A percentile compares a stretch with the other conserved stretches of the same genome.
Evolutionary conservation across 2,113 vertebrate species (phyloP).

Genomic region (Rhinopomastus cyanomelas): DNA sequence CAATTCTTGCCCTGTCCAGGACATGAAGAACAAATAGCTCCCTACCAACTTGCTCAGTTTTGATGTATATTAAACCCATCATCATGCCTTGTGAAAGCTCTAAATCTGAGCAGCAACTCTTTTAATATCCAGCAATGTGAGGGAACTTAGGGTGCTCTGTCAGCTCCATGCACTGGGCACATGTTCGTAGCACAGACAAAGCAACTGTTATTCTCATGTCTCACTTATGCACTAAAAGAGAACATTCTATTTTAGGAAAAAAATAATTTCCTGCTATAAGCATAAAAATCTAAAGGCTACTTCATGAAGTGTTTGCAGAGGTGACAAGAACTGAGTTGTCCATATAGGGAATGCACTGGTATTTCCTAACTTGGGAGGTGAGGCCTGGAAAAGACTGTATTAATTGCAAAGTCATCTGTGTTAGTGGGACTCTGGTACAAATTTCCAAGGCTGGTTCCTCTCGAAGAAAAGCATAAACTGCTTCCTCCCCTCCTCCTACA

Average conservation of each 20-base stretch:
- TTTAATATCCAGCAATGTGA: not conserved
- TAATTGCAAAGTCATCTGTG: not conserved
- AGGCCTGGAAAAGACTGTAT: fast-evolving
- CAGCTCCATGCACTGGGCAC: not conserved
- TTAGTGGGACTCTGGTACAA: not conserved
- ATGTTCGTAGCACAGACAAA: not conserved
- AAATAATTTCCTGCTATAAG: not conserved
- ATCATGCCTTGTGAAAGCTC: not conserved
- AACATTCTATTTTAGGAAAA: not conserved
- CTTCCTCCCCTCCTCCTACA: constrained; percentile 11
- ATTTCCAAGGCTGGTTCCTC: not conserved
- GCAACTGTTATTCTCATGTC: not conserved
- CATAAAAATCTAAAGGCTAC: not conserved
- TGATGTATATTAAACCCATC: not conserved
- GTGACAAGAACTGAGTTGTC: not conserved
- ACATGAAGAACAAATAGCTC: not conserved
- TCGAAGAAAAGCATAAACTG: not conserved
- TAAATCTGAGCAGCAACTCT: not conserved
- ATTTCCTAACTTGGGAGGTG: not conserved
- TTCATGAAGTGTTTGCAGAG: not conserved
- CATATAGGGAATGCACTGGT: not conserved
- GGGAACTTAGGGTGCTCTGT: not conserved
- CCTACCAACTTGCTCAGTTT: not conserved
- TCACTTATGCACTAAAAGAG: fast-evolving
- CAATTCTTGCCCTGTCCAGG: not conserved